These are phyloP conservation scores for Riparia riparia DNA, from an alignment of 2,113 vertebrate species.

Conservation along the genomic window DNA sequence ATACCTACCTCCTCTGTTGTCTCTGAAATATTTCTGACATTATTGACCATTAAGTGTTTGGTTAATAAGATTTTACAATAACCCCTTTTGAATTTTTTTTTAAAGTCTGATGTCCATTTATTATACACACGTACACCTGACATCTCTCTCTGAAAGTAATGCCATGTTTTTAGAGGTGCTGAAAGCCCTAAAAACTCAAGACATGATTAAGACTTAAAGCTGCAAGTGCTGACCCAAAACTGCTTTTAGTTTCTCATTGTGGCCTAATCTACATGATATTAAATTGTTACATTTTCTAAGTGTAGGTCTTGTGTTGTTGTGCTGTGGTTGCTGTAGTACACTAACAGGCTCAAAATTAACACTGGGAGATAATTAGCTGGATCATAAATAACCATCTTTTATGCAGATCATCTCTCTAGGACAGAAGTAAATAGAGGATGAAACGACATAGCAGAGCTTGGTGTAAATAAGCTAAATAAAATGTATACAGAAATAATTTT, in stretches of 20 bases:
- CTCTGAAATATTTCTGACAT: neutral
- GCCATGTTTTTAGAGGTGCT: neutral
- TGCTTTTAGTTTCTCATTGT: neutral
- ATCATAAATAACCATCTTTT: constrained; percentile 3
- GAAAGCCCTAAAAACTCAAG: neutral
- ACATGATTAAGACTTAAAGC: neutral
- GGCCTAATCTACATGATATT: neutral
- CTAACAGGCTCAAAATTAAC: constrained; percentile 2
- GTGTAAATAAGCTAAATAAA: neutral
- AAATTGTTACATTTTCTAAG: neutral
- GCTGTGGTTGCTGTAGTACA: neutral
- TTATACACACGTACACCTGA: neutral
- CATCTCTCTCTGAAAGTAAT: neutral
- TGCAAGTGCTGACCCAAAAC: neutral
- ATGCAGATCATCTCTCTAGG: neutral
- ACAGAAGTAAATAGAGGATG: neutral
- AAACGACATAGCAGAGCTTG: neutral
- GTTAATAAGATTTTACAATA: neutral
- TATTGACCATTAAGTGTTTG: neutral
- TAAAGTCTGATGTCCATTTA: neutral
- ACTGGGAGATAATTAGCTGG: neutral
- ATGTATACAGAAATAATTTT: neutral
- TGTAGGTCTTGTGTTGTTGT: neutral
- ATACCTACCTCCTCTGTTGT: neutral
- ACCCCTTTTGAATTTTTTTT: neutral